phyloP scores from a whole-genome alignment of 1,140 invertebrate genomes.

The Aphidius gifuensis region DNA sequence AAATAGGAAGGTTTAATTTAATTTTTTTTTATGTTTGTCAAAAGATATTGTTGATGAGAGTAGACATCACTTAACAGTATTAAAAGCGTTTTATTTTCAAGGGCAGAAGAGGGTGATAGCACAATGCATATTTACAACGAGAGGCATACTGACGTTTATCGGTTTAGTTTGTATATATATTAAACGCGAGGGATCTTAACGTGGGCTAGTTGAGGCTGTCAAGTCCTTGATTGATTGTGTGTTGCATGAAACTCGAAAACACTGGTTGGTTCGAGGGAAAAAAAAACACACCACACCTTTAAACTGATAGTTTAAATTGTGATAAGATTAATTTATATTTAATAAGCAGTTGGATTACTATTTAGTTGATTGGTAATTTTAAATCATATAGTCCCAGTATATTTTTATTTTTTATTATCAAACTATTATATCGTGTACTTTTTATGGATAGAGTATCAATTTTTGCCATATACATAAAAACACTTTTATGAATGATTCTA shows the following conservation, averaged over 20 bases:
- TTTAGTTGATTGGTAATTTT: constrained; percentile 19
- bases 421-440: not conserved
- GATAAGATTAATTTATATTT: constrained; percentile 43
- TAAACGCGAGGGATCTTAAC: constrained; percentile 41
- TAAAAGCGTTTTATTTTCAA: not conserved
- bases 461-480: too few relatives aligned
- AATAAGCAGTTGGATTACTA: constrained; percentile 44
- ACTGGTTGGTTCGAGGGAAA: constrained; percentile 1
- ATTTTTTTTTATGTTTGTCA: too few relatives aligned
- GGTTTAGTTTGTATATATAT: constrained; percentile 38
- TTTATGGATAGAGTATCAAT: too few relatives aligned
- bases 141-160: constrained; percentile 44
- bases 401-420: constrained; percentile 3
- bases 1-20: too few relatives aligned
- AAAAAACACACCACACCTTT: not conserved
- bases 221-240: constrained; percentile 46
- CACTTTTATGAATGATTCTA: too few relatives aligned
- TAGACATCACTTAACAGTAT: constrained; percentile 4
- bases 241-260: constrained; percentile 15
- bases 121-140: constrained; percentile 46
- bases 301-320: constrained; percentile 17
- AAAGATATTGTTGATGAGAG: not conserved
- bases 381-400: not conserved
- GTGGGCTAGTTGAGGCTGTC: constrained; percentile 48
- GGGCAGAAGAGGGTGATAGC: constrained; percentile 33